phyloP scores from a whole-genome alignment of 2,888 invertebrate genomes.

The Perizoma affinitatum region DNA sequence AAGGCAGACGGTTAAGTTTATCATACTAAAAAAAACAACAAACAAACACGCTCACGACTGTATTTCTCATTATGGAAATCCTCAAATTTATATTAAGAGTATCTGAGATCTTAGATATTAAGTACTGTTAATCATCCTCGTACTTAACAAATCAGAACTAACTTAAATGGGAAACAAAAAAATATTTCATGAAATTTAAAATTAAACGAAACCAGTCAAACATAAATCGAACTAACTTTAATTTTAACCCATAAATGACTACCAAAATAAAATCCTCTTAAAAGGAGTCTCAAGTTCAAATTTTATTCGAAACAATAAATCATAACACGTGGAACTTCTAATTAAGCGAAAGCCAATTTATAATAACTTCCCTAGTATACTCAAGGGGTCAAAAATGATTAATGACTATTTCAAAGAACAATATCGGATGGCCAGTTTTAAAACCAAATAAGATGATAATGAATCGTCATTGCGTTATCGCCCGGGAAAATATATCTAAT shows the following conservation, averaged over 20 bases:
- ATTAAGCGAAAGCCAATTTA: constrained; percentile 70
- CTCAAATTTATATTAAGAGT: too few species aligned
- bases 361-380: constrained; percentile 63
- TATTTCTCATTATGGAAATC: too few species aligned
- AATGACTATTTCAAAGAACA: constrained; percentile 61
- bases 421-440: constrained; percentile 34
- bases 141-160: too few species aligned
- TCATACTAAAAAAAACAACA: too few species aligned
- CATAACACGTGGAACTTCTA: constrained; percentile 63
- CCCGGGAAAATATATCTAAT: too few species aligned
- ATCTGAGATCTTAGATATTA: too few species aligned
- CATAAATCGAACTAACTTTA: too few species aligned
- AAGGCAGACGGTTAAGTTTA: too few species aligned
- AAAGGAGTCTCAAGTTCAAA: constrained; percentile 27
- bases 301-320: constrained; percentile 61
- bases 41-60: too few species aligned
- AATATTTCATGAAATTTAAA: not conserved
- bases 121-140: too few species aligned
- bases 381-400: constrained; percentile 66
- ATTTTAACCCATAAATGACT: not conserved
- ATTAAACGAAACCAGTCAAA: not conserved
- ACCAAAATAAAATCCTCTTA: constrained; percentile 19
- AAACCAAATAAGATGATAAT: constrained; percentile 10
- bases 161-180: too few species aligned
- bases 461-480: not conserved